phyloP scores from a whole-genome alignment of 1,140 invertebrate species.

The Drosophila varians region DNA sequence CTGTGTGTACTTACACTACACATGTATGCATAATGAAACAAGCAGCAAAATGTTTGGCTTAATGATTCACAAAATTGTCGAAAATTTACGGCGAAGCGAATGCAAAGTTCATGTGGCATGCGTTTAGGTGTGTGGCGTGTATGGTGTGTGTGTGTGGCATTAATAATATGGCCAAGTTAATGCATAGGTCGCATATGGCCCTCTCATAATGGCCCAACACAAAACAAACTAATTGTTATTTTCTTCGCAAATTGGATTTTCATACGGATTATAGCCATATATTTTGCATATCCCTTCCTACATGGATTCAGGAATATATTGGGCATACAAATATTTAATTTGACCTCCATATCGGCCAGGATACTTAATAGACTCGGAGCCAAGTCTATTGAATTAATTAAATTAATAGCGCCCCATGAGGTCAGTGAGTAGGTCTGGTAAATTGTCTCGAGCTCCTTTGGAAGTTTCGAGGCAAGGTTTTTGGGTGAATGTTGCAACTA shows the following conservation, averaged over 20 bases:
- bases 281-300: slow-evolving; percentile 15
- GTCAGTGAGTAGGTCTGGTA: background rate
- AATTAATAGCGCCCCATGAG: slow-evolving; percentile 17
- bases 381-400: slow-evolving; percentile 39
- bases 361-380: slow-evolving; percentile 14
- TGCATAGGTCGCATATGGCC: slow-evolving; percentile 62
- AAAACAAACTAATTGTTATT: slow-evolving; percentile 74
- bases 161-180: slow-evolving; percentile 65
- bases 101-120: slow-evolving; percentile 13
- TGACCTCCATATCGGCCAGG: background rate
- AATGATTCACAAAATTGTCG: slow-evolving; percentile 77
- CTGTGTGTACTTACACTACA: slow-evolving; percentile 9
- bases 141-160: slow-evolving; percentile 24
- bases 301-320: background rate
- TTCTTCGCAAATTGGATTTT: slow-evolving; percentile 77
- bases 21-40: slow-evolving; percentile 64
- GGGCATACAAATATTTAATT: slow-evolving; percentile 25
- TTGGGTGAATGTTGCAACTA: too few relatives aligned
- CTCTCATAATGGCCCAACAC: slow-evolving; percentile 31
- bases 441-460: background rate
- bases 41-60: slow-evolving; percentile 74
- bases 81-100: slow-evolving; percentile 60
- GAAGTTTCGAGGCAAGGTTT: slow-evolving; percentile 28
- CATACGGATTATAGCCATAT: slow-evolving; percentile 50
- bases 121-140: background rate